Conservation (phyloP, 2,888 invertebrate species). For the Drosophila peninsularis region DNA sequence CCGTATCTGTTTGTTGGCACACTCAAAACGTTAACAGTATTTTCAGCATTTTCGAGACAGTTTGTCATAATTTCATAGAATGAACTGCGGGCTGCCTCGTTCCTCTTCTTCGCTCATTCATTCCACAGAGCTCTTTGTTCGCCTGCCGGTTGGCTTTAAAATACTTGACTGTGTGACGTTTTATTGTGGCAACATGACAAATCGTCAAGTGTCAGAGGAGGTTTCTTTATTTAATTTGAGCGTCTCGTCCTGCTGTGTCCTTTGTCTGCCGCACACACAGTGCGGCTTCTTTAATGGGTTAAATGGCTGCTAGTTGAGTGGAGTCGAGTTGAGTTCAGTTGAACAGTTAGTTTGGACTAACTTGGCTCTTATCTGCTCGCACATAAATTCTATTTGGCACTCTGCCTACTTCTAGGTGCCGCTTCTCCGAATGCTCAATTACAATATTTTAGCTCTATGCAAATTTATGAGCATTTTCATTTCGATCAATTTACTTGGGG, state of each 20-base stretch:
- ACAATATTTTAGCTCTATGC: constrained; percentile 60
- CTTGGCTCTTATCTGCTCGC: constrained; percentile 37
- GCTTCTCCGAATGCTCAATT: constrained; percentile 58
- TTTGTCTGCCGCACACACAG: constrained; percentile 21
- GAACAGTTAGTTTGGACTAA: constrained; percentile 9
- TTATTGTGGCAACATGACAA: constrained; percentile 81
- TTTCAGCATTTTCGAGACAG: constrained; percentile 81
- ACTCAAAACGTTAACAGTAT: constrained; percentile 74
- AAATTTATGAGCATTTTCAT: constrained; percentile 77
- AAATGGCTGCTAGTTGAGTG: constrained; percentile 49
- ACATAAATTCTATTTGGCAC: constrained; percentile 63
- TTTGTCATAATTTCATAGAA: constrained; percentile 80
- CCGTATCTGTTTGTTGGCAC: constrained; percentile 44
- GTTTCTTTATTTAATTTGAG: constrained; percentile 73
- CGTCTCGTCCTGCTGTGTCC: constrained; percentile 12
- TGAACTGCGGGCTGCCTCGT: constrained; percentile 40
- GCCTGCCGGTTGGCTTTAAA: constrained; percentile 32
- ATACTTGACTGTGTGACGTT: constrained; percentile 50
- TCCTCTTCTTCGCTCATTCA: constrained; percentile 8
- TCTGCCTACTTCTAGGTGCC: constrained; percentile 30
- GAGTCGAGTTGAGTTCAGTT: constrained; percentile 8
- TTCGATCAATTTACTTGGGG: constrained; percentile 71
- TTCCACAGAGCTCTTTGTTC: constrained; percentile 41
- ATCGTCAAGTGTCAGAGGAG: constrained; percentile 75
- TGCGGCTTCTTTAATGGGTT: constrained; percentile 60